These are phyloP conservation scores for Augochlorella aurata DNA, from an alignment of 2,888 invertebrate species.

Conservation along the genomic window DNA sequence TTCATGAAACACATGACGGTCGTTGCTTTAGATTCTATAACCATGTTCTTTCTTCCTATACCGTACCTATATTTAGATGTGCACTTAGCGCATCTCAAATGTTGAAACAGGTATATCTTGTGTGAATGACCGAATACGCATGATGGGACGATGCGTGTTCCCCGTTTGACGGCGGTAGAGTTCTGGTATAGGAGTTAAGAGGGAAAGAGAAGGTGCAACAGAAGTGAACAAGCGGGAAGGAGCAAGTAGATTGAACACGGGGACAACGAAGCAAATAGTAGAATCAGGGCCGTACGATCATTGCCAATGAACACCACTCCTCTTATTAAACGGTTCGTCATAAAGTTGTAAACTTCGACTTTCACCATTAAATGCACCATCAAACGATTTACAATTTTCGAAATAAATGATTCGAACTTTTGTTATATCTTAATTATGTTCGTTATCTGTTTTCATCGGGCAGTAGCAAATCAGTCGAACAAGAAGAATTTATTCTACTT, in stretches of 20 bases:
- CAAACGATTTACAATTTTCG: background rate
- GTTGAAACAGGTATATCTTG: slow-evolving; percentile 72
- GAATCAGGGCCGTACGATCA: slow-evolving; percentile 60
- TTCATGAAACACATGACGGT: slow-evolving; percentile 21
- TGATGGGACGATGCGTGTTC: slow-evolving; percentile 62
- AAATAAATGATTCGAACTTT: background rate
- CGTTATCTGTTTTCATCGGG: background rate
- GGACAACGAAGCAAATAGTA: slow-evolving; percentile 67
- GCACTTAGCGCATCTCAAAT: slow-evolving; percentile 70
- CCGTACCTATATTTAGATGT: slow-evolving; percentile 70
- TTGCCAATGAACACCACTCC: background rate
- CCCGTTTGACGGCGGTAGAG: slow-evolving; percentile 61
- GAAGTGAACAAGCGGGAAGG: slow-evolving; percentile 49
- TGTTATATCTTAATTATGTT: background rate
- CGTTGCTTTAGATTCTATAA: slow-evolving; percentile 43
- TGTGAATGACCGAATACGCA: slow-evolving; percentile 76
- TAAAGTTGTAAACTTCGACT: background rate
- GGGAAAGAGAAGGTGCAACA: slow-evolving; percentile 56
- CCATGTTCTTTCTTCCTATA: slow-evolving; percentile 40
- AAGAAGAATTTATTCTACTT: background rate
- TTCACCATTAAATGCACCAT: background rate
- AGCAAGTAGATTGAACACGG: slow-evolving; percentile 62
- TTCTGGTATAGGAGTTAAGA: slow-evolving; percentile 56
- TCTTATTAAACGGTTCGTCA: background rate
- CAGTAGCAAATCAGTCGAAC: background rate